Evolutionary conservation across 1,140 invertebrate species (phyloP), one percentile per base, ranked within the genome.

Genomic region (Drosophila ficusphila): DNA sequence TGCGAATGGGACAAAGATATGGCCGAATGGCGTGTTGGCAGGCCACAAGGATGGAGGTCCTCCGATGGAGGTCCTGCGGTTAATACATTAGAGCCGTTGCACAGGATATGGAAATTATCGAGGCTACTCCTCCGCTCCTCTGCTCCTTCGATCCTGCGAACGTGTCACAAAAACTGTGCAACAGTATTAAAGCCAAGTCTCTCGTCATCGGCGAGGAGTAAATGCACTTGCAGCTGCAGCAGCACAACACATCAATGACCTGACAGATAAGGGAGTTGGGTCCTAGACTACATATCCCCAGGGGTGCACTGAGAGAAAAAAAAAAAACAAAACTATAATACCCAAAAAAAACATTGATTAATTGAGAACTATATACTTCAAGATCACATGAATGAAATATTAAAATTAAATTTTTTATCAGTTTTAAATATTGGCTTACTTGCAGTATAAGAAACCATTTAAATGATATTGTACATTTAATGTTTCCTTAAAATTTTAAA

Each of bases 21-120:
- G 74, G 48, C 53, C 56, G 58, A 54, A 58, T 85, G 54, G 81
- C 81, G 76, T 85, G 81, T 86, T 86, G 76, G 79, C 76, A 72
- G 68, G 49, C 71, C 79, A 79, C 79, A 85, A 75, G 52, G 53
- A 57, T 42, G 14, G 27, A 21, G 27, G 34, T n/a, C n/a, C n/a
- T n/a, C 27, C 18, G 61, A 31, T 25, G 21, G 56, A 12, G 29
- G 54, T 27, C 38, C 18, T 38, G 39, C 7, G 39, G 60, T 52
- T 68, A 67, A 67, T 67, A 67, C 62, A 41, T 67, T 67, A 67
- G 31, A 52, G 44, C 23, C 67, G 34, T 67, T 65, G 36, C 42
- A 36, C 61, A 68, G 64, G 61, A 68, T 67, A 68, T 68, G 64
- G 64, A 68, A 68, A 68, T 68, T 67, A 67, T 68, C 16, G 36